Conservation (phyloP, 2,797 vertebrate species). For the Tamandua tetradactyla region DNA sequence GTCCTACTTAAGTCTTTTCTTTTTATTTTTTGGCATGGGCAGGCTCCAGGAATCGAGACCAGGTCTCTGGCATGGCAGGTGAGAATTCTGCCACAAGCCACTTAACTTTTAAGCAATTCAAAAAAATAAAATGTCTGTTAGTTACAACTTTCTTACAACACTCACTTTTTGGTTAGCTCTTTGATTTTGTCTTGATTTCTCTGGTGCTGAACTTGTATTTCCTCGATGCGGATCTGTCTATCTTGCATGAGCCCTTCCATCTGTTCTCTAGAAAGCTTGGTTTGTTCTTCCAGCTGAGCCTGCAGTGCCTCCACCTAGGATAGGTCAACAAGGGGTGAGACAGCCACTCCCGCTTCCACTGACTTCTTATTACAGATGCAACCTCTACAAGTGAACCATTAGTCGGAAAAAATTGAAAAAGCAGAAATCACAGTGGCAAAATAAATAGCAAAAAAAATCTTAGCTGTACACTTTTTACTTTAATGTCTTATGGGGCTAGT, state of each 20-base stretch:
- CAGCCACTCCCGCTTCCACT: neutral
- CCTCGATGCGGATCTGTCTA: conserved; percentile 90
- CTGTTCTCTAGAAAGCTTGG: conserved; percentile 93
- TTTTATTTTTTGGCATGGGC: too few relatives aligned
- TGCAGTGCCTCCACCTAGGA: conserved; percentile 95
- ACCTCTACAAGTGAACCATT: neutral
- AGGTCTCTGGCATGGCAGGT: too few relatives aligned
- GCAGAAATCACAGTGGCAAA: neutral
- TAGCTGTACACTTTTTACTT: neutral
- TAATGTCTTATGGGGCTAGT: neutral
- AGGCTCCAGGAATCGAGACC: too few relatives aligned
- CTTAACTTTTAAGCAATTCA: conserved; percentile 13
- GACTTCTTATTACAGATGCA: neutral
- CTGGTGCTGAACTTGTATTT: conserved; percentile 90
- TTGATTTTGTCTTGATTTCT: conserved; percentile 91
- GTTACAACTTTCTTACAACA: neutral
- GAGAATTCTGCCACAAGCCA: too few relatives aligned
- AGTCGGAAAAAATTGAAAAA: conserved; percentile 7
- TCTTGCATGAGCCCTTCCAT: conserved; percentile 93
- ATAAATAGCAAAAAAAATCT: neutral
- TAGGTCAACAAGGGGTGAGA: neutral
- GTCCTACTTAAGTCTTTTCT: too few relatives aligned
- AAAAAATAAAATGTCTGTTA: neutral
- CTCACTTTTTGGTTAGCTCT: conserved; percentile 91
- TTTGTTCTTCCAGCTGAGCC: conserved; percentile 96